These are phyloP conservation scores for Macrotis lagotis DNA, from an alignment of 2,113 vertebrate species.

Conservation along the genomic window DNA sequence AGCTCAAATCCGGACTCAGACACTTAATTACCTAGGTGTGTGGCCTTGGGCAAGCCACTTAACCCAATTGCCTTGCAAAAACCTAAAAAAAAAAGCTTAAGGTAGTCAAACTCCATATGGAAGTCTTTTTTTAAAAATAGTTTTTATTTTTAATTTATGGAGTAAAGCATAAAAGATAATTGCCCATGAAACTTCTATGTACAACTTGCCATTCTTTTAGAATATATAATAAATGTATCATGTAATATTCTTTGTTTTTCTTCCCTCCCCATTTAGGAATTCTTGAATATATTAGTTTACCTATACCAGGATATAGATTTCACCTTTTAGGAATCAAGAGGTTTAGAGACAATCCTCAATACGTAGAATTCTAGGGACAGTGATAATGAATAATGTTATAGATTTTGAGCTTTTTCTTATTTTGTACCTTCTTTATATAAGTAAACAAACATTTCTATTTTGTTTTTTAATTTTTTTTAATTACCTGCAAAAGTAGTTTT, in stretches of 20 bases:
- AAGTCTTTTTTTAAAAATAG: neutral
- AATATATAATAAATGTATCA: too few relatives aligned
- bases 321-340: neutral
- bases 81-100: too few relatives aligned
- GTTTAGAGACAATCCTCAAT: neutral
- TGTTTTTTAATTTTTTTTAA: too few relatives aligned
- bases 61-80: too few relatives aligned
- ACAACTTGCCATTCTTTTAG: neutral
- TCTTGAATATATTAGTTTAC: neutral
- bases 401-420: neutral
- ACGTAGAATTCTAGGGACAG: neutral
- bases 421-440: neutral
- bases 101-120: neutral
- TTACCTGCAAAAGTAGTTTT: too few relatives aligned
- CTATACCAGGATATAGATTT: neutral
- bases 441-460: neutral
- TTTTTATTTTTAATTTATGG: neutral
- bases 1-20: too few relatives aligned
- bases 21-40: too few relatives aligned
- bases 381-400: neutral
- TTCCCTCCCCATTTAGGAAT: too few relatives aligned
- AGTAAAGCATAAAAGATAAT: neutral
- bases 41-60: too few relatives aligned
- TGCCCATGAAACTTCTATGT: neutral
- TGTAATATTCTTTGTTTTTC: too few relatives aligned